Conservation (phyloP, 1,140 invertebrate species). For the Brachionus asplanchnoidis region DNA sequence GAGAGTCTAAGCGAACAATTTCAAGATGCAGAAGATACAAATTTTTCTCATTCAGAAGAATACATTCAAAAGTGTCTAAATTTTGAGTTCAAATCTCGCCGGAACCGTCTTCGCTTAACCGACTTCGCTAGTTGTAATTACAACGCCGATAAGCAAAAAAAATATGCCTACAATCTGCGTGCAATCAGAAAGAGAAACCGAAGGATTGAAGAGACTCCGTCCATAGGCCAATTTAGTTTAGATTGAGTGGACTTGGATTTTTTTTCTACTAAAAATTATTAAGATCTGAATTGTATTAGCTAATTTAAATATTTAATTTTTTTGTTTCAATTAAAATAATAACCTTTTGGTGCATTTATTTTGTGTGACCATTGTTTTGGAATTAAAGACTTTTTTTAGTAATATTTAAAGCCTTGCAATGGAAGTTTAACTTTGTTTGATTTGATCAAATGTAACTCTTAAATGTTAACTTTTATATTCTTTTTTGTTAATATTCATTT, state of each 20-base stretch:
- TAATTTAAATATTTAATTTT: neutral
- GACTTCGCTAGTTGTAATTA: slow-evolving; percentile 7
- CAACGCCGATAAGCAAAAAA: neutral
- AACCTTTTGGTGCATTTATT: neutral
- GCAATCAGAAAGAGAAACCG: slow-evolving; percentile 1
- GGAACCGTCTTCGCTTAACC: neutral
- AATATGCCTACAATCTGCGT: neutral
- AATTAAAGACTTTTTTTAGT: neutral
- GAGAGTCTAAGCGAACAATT: neutral
- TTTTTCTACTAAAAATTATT: neutral
- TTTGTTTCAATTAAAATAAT: neutral
- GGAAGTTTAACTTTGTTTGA: neutral
- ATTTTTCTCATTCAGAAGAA: neutral
- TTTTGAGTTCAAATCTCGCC: neutral
- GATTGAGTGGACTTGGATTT: neutral
- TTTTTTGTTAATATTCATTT: neutral
- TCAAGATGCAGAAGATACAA: neutral
- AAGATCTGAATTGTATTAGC: neutral
- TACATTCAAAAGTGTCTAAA: slow-evolving; percentile 16
- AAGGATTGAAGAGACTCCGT: neutral
- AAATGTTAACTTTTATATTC: neutral
- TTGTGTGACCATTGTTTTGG: neutral
- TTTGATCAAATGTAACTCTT: neutral
- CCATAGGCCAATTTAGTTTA: neutral
- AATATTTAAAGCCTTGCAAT: neutral